Conservation (phyloP, 2,888 invertebrate species). For the Anodontia alba region DNA sequence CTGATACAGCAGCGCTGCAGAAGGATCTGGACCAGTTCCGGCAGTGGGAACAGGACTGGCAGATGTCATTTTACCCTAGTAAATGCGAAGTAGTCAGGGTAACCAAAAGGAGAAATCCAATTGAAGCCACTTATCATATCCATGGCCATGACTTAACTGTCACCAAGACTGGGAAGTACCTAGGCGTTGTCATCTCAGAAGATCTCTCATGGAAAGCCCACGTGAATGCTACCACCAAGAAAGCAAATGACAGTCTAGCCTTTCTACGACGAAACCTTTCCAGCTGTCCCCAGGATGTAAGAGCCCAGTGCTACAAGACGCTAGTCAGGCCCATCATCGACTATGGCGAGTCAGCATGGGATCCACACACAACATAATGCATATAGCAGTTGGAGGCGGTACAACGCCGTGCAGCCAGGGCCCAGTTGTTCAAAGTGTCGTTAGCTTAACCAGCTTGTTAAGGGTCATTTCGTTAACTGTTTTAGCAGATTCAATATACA, state of each 20-base stretch:
- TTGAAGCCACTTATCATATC: neutral
- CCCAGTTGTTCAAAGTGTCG: no score
- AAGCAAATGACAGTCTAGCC: slow-evolving; percentile 22
- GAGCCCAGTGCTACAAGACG: slow-evolving; percentile 11
- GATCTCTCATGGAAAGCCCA: slow-evolving; percentile 20
- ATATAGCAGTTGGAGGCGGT: slow-evolving; percentile 22
- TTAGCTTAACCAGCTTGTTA: no score
- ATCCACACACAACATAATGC: slow-evolving; percentile 13
- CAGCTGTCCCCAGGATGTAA: slow-evolving; percentile 13
- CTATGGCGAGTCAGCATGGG: slow-evolving; percentile 1
- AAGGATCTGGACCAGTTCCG: neutral
- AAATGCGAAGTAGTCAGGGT: neutral
- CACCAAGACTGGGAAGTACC: neutral
- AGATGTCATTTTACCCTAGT: neutral
- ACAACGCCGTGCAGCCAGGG: slow-evolving; percentile 19
- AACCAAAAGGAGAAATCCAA: neutral
- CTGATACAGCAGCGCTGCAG: neutral
- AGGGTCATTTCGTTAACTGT: no score
- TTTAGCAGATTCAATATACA: no score
- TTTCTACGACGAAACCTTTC: neutral
- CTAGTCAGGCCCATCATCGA: slow-evolving; percentile 10
- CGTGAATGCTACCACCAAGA: slow-evolving; percentile 10
- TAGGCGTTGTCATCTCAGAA: neutral
- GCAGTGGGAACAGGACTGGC: neutral
- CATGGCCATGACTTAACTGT: neutral